Base-by-base conservation (phyloP, 1,140 invertebrate species). In the Psix sp. region DNA sequence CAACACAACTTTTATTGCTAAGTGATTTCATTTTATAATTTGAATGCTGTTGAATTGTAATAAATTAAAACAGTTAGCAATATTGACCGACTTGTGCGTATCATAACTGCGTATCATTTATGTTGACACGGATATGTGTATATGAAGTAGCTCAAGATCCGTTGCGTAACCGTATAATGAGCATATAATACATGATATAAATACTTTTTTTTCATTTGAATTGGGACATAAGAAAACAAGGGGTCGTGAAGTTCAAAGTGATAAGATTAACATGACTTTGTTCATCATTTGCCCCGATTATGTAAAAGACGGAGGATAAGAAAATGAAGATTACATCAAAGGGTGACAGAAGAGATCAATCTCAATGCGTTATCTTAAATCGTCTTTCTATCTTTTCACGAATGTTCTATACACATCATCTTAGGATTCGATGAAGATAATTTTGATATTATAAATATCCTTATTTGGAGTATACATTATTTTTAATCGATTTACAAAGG, bases 201-300 rank as follows among this genome's bases (percentile, higher is more conserved):
- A 45, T 59, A 45, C 21, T 63, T 59, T 70, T 71, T 77, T 82
- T 80, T 57, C 40, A 35, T 76, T 77, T 24, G 59, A 83, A 79
- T 80, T 77, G 54, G 71, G 56, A 74, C 62, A 71, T 45, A 63
- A 68, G 73, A 82, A 81, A 81, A 80, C 80, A 81, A 43, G 18
- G 60, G 80, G 80, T 80, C 76, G 36, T 29, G 21, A 36, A 67
- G 81, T 83, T 80, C 62, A 49, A 5, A 43, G 20, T 10, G 80
- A 83, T 83, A 81, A 83, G 80, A 82, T 78, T 77, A 80, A 71
- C 48, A 45, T 68, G 65, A 74, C 70, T 60, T 74, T 56, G 75
- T 52, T 76, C 70, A 77, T 60, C 60, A 51, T 73, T 68, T 80
- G 77, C 71, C 73, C 45, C 40, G 54, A 77, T 83, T 83, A 81